Conservation (phyloP, 2,888 invertebrate species). For the Mythimna pallens region DNA sequence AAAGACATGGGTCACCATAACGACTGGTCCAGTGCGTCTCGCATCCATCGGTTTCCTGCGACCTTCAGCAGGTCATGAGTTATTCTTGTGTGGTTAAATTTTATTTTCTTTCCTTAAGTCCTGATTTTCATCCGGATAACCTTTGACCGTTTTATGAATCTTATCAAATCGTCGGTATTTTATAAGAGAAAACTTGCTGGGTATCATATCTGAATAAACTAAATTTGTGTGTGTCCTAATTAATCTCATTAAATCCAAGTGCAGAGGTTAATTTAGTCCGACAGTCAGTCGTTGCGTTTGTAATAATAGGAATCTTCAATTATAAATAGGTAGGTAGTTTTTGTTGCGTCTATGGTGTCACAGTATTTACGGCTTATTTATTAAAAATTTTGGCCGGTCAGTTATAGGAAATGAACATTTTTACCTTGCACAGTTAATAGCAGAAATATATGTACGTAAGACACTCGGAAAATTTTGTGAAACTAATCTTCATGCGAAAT, state of each 20-base stretch:
- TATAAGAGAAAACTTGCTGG: not conserved
- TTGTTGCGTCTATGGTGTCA: not conserved
- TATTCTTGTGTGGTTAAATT: no score
- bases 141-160: not conserved
- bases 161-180: constrained; percentile 11
- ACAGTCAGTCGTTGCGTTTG: not conserved
- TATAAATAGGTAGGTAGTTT: not conserved
- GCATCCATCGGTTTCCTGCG: no score
- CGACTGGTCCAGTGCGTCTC: no score
- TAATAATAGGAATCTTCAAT: not conserved
- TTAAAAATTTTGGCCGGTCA: not conserved
- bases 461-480: no score
- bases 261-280: constrained; percentile 43
- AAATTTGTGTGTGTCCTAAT: constrained; percentile 23
- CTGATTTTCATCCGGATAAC: not conserved
- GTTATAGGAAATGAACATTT: not conserved
- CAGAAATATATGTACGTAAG: not conserved
- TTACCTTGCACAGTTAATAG: not conserved
- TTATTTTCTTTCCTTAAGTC: not conserved
- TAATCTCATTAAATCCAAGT: constrained; percentile 25
- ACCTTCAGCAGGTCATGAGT: no score
- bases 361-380: not conserved
- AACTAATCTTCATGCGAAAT: no score
- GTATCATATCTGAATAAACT: constrained; percentile 13
- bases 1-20: no score